Percentiles rank a stretch among this genome's conserved stretches.
Conservation (phyloP, 2,888 invertebrate species). For the Odontomyia ornata region DNA sequence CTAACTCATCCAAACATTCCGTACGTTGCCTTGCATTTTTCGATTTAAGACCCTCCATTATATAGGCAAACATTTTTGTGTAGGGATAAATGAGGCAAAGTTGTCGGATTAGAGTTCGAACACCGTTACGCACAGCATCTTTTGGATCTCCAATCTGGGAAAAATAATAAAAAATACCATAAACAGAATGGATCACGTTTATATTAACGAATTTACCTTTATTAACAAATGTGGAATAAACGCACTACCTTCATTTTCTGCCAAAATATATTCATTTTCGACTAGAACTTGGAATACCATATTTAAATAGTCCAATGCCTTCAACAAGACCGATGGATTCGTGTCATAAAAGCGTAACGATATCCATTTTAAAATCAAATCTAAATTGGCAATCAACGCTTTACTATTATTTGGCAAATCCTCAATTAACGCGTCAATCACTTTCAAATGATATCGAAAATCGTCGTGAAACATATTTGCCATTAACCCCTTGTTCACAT, state of each 20-base stretch:
- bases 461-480: constrained; percentile 95
- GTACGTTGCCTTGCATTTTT: constrained; percentile 96
- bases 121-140: constrained; percentile 91
- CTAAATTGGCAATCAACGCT: constrained; percentile 88
- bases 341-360: constrained; percentile 98
- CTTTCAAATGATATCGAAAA: constrained; percentile 94
- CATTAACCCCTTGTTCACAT: constrained; percentile 86
- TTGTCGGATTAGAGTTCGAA: constrained; percentile 84
- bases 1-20: constrained; percentile 94
- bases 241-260: constrained; percentile 89
- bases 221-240: constrained; percentile 95
- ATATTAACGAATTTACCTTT: constrained; percentile 70
- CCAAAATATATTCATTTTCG: constrained; percentile 83
- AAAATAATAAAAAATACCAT: not conserved
- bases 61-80: constrained; percentile 85
- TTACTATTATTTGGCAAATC: constrained; percentile 81
- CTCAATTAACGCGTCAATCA: constrained; percentile 88
- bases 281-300: constrained; percentile 83
- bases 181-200: not conserved
- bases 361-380: constrained; percentile 95
- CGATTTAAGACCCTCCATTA: constrained; percentile 95
- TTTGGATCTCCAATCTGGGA: constrained; percentile 91
- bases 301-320: constrained; percentile 92
- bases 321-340: constrained; percentile 95
- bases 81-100: constrained; percentile 88